Evolutionary conservation across 2,113 vertebrate genomes (phyloP), one percentile per base, ranked within the genome.

Genomic region (Menura novaehollandiae): DNA sequence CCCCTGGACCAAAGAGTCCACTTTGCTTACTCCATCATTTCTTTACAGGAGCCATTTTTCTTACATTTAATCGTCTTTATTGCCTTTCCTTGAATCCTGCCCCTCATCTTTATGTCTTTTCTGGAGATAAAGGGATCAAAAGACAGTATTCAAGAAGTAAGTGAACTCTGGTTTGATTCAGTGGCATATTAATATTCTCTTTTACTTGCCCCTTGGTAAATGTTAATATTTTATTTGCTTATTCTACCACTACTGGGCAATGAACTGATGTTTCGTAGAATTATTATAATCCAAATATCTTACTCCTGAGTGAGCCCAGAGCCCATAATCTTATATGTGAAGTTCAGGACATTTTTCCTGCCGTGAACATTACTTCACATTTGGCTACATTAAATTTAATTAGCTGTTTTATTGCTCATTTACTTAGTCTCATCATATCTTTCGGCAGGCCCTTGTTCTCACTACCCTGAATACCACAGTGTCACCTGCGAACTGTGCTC

Each of bases 201-300:
- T 96, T 90, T 88, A 43, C 15, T 92, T 95, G 72, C 37, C 86
- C 55, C 64, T 84, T 95, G 86, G 76, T 87, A 92, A 84, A 81
- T 75, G 39, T 91, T 96, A 95, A 91, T 91, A 89, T 95, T 95
- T 95, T 74, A 95, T 95, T 95, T 95, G 73, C 91, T 91, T 95
- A 64, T 89, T 88, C 52, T 33, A 81, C 43, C 33, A 74, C 72
- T 92, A 43, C 46, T 1, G 11, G 88, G 68, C 76, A 96, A 86
- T 72, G 83, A 93, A 77, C 51, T 93, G 91, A 88, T 68, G 21
- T 71, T 93, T 91, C 74, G 35, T 7, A 47, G 59, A 91, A 79
- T 85, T 73, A 49, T 72, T 85, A 73, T 82, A 88, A 83, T 56
- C 76, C 69, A 93, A 89, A 63, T 92, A 71, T 81, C 72, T 86